Base-by-base conservation (phyloP, 2,888 invertebrate species). In the Machimus rusticus region DNA sequence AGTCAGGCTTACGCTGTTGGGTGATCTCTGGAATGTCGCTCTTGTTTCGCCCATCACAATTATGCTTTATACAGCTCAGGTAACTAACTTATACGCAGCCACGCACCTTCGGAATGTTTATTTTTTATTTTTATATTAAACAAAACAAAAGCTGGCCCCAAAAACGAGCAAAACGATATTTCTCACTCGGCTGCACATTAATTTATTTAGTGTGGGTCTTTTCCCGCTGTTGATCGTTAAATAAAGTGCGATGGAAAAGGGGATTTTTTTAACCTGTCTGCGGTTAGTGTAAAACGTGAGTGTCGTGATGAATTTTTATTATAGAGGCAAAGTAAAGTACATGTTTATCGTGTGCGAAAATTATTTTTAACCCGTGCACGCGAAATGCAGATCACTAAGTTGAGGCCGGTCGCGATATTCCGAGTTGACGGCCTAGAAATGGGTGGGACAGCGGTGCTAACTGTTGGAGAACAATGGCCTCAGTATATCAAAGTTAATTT, bases 141-240 rank as follows among this genome's bases (percentile, higher is more conserved):
- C 28, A 8, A 66, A 66, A 66, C 66, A 66, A 66, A 66, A 66
- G 66, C 12, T 66, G 23, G 8, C 28, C 66, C 51, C 12, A 66
- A 66, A 66, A 66, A 66, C 28, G 19, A 66, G 28, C 19, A 51
- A 51, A 51, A 9, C 28, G 51, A 46, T 51, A 14, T 51, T 79
- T 46, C 12, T 79, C 51, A 79, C 28, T 39, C 51, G 31, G 79
- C 28, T 79, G 79, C 79, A 79, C 79, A 55, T 79, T n/a, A 79
- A 79, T 31, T 55, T 79, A 79, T n/a, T n/a, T 46, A 79, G 51
- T 79, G 51, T n/a, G 16, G 19, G 28, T 31, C 14, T n/a, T 23
- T 51, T 51, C 31, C 31, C 16, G 31, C 51, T 79, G 6, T 46
- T 43, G 55, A 19, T 55, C 55, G 55, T 55, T 8, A 5, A 55